These are phyloP conservation scores for Amphipoea oculea DNA, from an alignment of 2,888 invertebrate genomes.

Conservation along the genomic window DNA sequence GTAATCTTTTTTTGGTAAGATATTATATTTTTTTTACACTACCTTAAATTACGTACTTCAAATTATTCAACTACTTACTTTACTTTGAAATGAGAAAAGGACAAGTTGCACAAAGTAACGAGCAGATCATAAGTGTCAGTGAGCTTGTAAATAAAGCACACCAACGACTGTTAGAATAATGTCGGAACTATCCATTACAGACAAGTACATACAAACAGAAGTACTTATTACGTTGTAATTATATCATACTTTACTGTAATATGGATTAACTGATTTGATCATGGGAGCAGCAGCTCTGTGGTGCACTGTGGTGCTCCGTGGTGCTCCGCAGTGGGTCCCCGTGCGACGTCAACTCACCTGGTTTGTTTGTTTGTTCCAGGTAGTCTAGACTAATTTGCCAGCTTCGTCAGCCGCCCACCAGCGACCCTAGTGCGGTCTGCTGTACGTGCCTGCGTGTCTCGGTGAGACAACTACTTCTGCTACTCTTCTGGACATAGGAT, in stretches of 20 bases:
- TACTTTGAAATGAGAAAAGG: neutral
- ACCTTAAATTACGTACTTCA: neutral
- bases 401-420: neutral
- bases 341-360: neutral
- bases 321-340: neutral
- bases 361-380: slow-evolving; percentile 10
- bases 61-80: neutral
- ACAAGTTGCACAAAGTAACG: neutral
- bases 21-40: too few relatives aligned
- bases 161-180: neutral
- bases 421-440: neutral
- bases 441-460: neutral
- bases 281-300: neutral
- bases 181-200: neutral
- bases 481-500: neutral
- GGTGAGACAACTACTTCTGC: neutral
- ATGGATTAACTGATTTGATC: neutral
- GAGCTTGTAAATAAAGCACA: neutral
- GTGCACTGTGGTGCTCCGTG: too few relatives aligned
- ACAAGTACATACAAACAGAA: neutral
- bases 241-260: neutral
- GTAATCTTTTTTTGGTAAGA: too few relatives aligned
- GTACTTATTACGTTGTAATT: neutral
- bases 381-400: neutral
- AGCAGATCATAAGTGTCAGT: neutral